phyloP scores from a whole-genome alignment of 2,113 vertebrate genomes.

The Ceratotherium simum region DNA sequence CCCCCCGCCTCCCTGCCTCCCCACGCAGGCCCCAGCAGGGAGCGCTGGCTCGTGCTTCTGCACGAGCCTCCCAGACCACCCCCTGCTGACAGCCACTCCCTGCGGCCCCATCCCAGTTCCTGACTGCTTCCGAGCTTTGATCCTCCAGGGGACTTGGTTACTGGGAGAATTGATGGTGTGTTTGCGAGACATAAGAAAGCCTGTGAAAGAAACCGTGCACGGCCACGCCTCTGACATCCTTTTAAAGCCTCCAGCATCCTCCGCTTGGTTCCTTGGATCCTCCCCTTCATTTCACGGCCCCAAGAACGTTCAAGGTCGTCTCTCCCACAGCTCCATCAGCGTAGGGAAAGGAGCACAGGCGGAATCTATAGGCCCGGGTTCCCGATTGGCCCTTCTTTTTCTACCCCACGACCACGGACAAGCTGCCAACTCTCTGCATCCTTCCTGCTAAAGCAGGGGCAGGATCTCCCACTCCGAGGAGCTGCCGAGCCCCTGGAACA shows the following conservation, averaged over 20 bases:
- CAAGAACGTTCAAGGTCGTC: not conserved
- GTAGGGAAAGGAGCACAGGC: rapidly evolving
- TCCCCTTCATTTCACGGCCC: not conserved
- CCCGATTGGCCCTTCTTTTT: rapidly evolving
- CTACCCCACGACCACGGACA: rapidly evolving
- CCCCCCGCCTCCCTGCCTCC: not conserved
- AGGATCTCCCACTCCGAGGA: rapidly evolving
- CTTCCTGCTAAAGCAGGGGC: too few species aligned
- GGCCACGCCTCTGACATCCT: rapidly evolving
- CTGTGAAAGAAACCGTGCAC: rapidly evolving
- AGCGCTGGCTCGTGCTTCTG: rapidly evolving
- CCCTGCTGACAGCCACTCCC: not conserved
- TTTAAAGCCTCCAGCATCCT: rapidly evolving
- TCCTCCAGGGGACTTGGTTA: rapidly evolving
- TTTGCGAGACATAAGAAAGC: not conserved
- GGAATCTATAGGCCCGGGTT: not conserved
- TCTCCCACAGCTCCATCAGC: rapidly evolving
- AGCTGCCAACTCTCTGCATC: rapidly evolving
- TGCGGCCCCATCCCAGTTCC: rapidly evolving
- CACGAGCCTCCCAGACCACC: rapidly evolving
- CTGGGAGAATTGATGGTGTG: rapidly evolving
- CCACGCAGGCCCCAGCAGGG: not conserved
- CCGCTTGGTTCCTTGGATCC: rapidly evolving
- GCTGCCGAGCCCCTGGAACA: rapidly evolving
- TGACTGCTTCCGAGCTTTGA: not conserved